phyloP scores from a whole-genome alignment of 2,797 vertebrate genomes.

The Menidia menidia region DNA sequence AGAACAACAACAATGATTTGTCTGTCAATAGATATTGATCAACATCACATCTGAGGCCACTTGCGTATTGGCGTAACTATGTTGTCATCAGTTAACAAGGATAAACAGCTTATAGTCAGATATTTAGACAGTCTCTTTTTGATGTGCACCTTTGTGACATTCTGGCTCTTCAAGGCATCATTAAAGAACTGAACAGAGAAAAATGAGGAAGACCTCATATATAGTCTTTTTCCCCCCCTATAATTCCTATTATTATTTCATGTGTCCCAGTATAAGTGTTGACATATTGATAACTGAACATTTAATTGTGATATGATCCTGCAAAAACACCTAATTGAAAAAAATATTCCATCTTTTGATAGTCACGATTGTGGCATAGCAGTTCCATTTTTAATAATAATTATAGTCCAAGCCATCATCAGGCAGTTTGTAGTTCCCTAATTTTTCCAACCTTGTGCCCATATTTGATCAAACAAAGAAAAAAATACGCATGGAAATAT shows the following conservation, averaged over 20 bases:
- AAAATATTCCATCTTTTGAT: too few relatives aligned
- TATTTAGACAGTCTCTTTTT: slow-evolving; percentile 77
- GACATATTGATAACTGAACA: background rate
- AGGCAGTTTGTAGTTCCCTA: slow-evolving; percentile 60
- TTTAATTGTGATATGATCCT: background rate
- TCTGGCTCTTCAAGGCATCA: slow-evolving; percentile 43
- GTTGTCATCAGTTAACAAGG: slow-evolving; percentile 79
- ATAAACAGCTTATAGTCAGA: slow-evolving; percentile 83
- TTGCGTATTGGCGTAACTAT: slow-evolving; percentile 77
- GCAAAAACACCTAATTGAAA: slow-evolving; percentile 6
- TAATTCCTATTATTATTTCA: background rate
- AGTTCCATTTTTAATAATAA: slow-evolving; percentile 67
- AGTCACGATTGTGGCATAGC: slow-evolving; percentile 55
- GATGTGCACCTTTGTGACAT: slow-evolving; percentile 65
- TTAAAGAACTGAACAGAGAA: slow-evolving; percentile 8
- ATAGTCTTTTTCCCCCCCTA: slow-evolving; percentile 16
- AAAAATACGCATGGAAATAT: slow-evolving; percentile 52
- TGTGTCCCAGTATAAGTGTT: background rate
- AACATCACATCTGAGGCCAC: slow-evolving; percentile 79
- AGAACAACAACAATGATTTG: slow-evolving; percentile 84
- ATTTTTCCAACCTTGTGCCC: slow-evolving; percentile 54
- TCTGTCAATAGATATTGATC: slow-evolving; percentile 84
- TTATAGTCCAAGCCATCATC: slow-evolving; percentile 46
- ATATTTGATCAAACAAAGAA: slow-evolving; percentile 57
- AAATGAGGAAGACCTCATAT: slow-evolving; percentile 1